Percentiles rank a stretch among this genome's conserved stretches.
Conservation (phyloP, 2,888 invertebrate species). For the Drosophila pseudotakahashii region DNA sequence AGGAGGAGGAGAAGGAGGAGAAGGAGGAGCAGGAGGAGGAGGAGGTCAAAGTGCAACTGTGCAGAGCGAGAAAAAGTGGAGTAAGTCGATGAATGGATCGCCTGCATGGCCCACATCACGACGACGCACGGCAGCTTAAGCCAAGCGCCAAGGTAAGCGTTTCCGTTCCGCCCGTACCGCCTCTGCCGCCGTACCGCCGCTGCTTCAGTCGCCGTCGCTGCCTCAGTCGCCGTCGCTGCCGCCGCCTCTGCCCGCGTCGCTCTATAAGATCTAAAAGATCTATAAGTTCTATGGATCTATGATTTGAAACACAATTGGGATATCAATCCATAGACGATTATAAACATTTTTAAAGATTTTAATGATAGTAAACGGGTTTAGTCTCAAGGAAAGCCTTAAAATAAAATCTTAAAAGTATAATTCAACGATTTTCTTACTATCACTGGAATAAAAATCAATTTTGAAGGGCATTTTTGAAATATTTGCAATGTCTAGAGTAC, state of each 20-base stretch:
- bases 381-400: too few species aligned
- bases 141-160: slow-evolving; percentile 84
- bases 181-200: slow-evolving; percentile 2
- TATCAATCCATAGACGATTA: too few species aligned
- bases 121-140: slow-evolving; percentile 84
- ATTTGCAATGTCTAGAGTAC: too few species aligned
- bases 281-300: slow-evolving; percentile 2
- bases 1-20: not conserved
- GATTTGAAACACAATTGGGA: not conserved
- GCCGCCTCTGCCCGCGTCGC: not conserved
- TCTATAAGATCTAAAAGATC: too few species aligned
- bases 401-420: too few species aligned
- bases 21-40: not conserved
- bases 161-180: not conserved
- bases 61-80: slow-evolving; percentile 43
- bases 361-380: too few species aligned
- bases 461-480: too few species aligned
- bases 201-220: not conserved
- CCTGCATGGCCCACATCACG: slow-evolving; percentile 84
- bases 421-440: too few species aligned
- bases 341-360: too few species aligned
- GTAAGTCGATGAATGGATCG: slow-evolving; percentile 79
- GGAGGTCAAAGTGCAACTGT: slow-evolving; percentile 9
- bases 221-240: not conserved
- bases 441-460: too few species aligned